Evolutionary conservation across 1,140 invertebrate genomes (phyloP).

Genomic region (Bombus breviceps): DNA sequence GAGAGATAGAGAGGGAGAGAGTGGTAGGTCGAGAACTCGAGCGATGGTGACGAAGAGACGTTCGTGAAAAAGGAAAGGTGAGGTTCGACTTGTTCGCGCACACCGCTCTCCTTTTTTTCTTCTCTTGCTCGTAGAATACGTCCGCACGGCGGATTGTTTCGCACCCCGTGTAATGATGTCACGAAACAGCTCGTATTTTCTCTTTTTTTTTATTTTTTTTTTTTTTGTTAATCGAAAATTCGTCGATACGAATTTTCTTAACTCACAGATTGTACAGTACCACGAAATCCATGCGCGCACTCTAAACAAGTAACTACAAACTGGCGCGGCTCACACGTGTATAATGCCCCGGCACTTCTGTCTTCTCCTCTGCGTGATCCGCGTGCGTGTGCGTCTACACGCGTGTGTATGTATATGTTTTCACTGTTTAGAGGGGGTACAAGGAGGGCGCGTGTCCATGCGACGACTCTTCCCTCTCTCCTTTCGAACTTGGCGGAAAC

Average conservation of each 20-base stretch:
- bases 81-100: conserved; percentile 56
- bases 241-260: conserved; percentile 22
- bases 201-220: not conserved
- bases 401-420: conserved; percentile 43
- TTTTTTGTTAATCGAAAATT: not conserved
- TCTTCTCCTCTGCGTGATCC: conserved; percentile 55
- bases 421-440: conserved; percentile 36
- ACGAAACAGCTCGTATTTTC: not conserved
- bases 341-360: conserved; percentile 43
- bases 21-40: conserved; percentile 55
- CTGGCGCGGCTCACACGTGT: conserved; percentile 67
- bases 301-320: conserved; percentile 78
- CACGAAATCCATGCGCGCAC: conserved; percentile 38
- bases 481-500: conserved; percentile 21
- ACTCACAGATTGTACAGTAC: conserved; percentile 47
- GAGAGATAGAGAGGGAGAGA: conserved; percentile 54
- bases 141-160: conserved; percentile 39
- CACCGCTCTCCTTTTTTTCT: conserved; percentile 35
- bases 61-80: conserved; percentile 61
- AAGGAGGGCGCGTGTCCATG: conserved; percentile 27
- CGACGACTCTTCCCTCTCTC: conserved; percentile 45
- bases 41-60: conserved; percentile 65
- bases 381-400: conserved; percentile 53
- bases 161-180: conserved; percentile 36
- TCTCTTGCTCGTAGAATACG: conserved; percentile 59